Percentiles rank a stretch among this genome's conserved stretches.
These are phyloP conservation scores for Rotaria magnacalcarata DNA, from an alignment of 2,888 invertebrate species.

Conservation along the genomic window DNA sequence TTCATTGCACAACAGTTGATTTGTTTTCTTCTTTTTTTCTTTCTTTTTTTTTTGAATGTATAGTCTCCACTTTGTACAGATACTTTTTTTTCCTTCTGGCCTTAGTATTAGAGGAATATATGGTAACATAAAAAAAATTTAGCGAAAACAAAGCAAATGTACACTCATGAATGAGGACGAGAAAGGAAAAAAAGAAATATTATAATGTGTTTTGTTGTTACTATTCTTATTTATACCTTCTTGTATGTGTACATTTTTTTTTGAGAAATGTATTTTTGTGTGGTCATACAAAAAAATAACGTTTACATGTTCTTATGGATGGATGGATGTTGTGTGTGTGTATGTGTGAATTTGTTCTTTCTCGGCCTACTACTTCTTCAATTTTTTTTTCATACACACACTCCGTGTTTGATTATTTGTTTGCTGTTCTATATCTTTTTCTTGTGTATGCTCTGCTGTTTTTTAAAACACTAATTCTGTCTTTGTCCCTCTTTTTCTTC, in stretches of 20 bases:
- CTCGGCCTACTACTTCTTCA: not conserved
- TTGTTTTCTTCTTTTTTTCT: not conserved
- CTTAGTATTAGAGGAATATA: constrained; percentile 15
- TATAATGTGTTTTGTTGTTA: not conserved
- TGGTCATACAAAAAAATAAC: constrained; percentile 11
- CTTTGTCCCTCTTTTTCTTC: not conserved
- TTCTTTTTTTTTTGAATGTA: not conserved
- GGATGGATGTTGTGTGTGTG: constrained; percentile 4
- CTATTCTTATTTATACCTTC: constrained; percentile 27
- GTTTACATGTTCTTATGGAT: not conserved
- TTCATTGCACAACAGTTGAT: constrained; percentile 48
- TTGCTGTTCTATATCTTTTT: constrained; percentile 26
- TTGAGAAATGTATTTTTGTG: constrained; percentile 31
- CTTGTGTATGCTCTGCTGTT: constrained; percentile 4
- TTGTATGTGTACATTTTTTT: constrained; percentile 29
- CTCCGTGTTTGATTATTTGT: constrained; percentile 8
- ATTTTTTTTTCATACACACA: not conserved
- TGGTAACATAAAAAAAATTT: not conserved
- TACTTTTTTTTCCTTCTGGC: not conserved
- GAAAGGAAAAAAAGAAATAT: not conserved
- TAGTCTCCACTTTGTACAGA: constrained; percentile 29
- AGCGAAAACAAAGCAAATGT: not conserved
- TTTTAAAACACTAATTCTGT: constrained; percentile 18
- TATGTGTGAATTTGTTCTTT: constrained; percentile 12
- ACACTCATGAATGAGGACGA: constrained; percentile 13